Base-by-base conservation (phyloP, 2,113 vertebrate species). In the Pterophyllum scalare region DNA sequence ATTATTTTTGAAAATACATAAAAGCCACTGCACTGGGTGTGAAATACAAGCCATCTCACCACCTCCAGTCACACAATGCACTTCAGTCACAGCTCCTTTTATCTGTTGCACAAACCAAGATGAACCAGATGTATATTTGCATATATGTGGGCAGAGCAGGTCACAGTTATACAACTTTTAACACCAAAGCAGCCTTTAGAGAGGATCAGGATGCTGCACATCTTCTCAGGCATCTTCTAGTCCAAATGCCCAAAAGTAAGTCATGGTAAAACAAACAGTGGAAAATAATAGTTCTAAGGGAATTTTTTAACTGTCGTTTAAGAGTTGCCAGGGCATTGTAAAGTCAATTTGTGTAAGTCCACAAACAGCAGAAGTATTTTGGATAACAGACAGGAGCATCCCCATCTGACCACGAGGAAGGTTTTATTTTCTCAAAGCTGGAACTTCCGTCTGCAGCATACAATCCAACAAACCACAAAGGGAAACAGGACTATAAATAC, bases 381-480 rank as follows among this genome's bases (percentile, higher is more conserved):
- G 15, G 20, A 62, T 24, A 77, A 59, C 8, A 12, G 11, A 33
- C 8, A 7, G 40, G 4, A 24, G 24, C 2, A 6, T 65, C 61
- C 40, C 75, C 11, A 12, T 79, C 56, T 31, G 49, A 56, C 43
- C 15, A 26, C 12, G 43, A 43, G 56, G 15, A 43, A 31, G 1
- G 24, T 10, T 24, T 74, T 22, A 49, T 28, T 74, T 22, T 2
- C 81, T 97, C 88, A 99, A 4, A 99, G 96, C 75, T 99, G 97
- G 92, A 99, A 99, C 95, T 98, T 99, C 92, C 98, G 97, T 96
- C 98, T 96, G 90, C 93, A 97, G 84, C 65, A 52, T 24, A 20
- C 15, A 52, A 3, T 20, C 43, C 49, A 9, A 2, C 40, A 49
- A 9, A 2, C 40, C 38, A 65, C 22, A 67, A 70, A 72, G 24